phyloP scores from a whole-genome alignment of 37 sponge, comb jelly and placozoan species.

The Spongilla lacustris region DNA sequence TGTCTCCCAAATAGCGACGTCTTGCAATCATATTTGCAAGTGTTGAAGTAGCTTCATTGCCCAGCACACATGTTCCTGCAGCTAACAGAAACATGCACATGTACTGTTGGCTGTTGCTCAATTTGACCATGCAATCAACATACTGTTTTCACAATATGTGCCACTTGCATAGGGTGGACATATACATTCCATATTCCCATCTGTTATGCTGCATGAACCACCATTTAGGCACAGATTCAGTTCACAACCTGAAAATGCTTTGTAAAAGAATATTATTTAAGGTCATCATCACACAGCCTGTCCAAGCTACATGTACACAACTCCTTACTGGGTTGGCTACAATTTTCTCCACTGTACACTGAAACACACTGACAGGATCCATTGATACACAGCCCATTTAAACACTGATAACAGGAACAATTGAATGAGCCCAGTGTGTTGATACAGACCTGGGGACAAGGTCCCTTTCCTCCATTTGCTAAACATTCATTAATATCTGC shows the following conservation, averaged over 20 bases:
- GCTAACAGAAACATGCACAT: neutral
- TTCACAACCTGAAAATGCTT: neutral
- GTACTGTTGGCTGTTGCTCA: neutral
- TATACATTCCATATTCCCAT: neutral
- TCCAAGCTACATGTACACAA: neutral
- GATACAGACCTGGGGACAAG: neutral
- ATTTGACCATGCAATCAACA: no score
- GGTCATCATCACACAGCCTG: neutral
- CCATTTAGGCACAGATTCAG: neutral
- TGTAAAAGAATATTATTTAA: neutral
- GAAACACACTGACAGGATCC: neutral
- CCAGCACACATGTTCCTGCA: neutral
- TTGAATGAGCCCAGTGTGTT: neutral
- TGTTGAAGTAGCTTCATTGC: neutral
- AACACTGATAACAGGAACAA: neutral
- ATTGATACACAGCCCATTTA: neutral
- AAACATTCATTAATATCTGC: neutral
- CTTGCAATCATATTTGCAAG: neutral
- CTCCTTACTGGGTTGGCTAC: neutral
- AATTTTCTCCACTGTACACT: neutral
- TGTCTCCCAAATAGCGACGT: neutral
- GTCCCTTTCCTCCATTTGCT: neutral
- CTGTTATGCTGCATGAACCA: neutral
- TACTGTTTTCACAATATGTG: neutral
- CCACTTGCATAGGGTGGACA: neutral